Evolutionary conservation across 2,888 invertebrate genomes (phyloP).

Genomic region (Leucoma salicis): DNA sequence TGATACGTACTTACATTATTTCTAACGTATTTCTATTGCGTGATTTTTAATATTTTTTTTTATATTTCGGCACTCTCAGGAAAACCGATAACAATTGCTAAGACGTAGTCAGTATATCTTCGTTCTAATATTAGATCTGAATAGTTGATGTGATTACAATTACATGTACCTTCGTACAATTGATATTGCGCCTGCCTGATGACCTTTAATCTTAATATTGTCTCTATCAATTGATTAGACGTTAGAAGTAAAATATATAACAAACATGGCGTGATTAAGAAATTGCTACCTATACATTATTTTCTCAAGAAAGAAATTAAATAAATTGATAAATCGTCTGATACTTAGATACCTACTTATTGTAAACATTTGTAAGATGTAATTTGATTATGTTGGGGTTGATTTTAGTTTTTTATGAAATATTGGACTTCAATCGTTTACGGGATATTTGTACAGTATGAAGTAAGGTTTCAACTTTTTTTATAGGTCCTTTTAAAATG

Average conservation of each 20-base stretch:
- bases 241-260: background rate
- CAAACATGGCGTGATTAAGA: background rate
- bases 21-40: background rate
- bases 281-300: background rate
- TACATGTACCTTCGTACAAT: slow-evolving; percentile 24
- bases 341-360: too few relatives aligned
- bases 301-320: background rate
- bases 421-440: too few relatives aligned
- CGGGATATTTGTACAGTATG: too few relatives aligned
- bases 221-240: slow-evolving; percentile 21
- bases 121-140: slow-evolving; percentile 20
- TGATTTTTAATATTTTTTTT: background rate
- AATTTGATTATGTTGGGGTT: too few relatives aligned
- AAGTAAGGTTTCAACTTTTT: too few relatives aligned
- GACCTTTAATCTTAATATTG: slow-evolving; percentile 38
- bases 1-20: slow-evolving; percentile 1
- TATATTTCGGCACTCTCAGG: background rate
- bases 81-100: background rate
- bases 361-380: too few relatives aligned
- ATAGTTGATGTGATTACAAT: slow-evolving; percentile 27
- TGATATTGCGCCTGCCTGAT: slow-evolving; percentile 39
- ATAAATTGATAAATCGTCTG: too few relatives aligned
- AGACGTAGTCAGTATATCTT: background rate
- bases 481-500: too few relatives aligned
- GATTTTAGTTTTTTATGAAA: too few relatives aligned